Evolutionary conservation across 2,797 vertebrate species (phyloP).

Genomic region (Centroberyx gerrardi): DNA sequence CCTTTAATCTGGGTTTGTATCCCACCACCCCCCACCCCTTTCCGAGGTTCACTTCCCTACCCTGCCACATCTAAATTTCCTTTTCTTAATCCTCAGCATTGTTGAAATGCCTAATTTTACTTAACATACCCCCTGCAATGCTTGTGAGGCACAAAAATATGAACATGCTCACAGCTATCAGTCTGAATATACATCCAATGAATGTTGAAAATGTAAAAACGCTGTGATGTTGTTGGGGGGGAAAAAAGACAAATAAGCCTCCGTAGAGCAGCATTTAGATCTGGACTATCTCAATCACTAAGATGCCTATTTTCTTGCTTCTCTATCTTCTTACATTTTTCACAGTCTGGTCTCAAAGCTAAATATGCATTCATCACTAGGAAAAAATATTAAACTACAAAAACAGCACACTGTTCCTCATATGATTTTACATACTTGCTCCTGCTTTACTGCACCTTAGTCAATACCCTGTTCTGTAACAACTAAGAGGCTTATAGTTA

Average conservation of each 20-base stretch:
- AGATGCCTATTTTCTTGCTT: no score
- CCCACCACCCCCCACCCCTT: background rate
- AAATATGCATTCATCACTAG: slow-evolving; percentile 9
- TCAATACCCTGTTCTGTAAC: slow-evolving; percentile 55
- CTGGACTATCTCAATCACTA: no score
- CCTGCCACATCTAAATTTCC: background rate
- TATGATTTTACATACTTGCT: slow-evolving; percentile 52
- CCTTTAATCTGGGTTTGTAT: slow-evolving; percentile 5
- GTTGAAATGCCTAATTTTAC: background rate
- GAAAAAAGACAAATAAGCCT: background rate
- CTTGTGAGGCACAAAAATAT: background rate
- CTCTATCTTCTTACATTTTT: background rate
- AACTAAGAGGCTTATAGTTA: slow-evolving; percentile 69
- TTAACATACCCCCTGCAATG: background rate
- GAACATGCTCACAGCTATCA: no score
- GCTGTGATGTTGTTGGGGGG: background rate
- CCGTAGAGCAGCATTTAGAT: no score
- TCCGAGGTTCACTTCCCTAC: background rate
- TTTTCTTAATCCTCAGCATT: background rate
- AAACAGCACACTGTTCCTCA: slow-evolving; percentile 3
- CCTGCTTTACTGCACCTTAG: slow-evolving; percentile 46
- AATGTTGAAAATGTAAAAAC: background rate
- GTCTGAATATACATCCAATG: background rate
- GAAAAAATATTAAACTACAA: slow-evolving; percentile 4
- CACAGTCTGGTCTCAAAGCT: background rate